Conservation (phyloP, 2,797 vertebrate genomes). For the Ctenopoma kingsleyae region DNA sequence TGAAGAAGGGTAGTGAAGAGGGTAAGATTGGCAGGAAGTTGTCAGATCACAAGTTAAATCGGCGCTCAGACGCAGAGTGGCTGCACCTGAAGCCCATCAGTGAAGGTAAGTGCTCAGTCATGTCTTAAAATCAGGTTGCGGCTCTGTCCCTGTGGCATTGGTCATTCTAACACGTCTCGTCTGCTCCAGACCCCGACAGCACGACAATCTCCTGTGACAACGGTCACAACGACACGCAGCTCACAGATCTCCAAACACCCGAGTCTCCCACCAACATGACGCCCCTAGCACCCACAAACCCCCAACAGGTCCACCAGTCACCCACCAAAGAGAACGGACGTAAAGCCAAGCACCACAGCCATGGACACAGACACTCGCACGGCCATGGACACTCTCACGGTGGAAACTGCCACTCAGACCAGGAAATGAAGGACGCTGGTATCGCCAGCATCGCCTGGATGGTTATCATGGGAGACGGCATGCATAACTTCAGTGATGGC, state of each 20-base stretch:
- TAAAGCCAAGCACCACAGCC: slow-evolving; percentile 81
- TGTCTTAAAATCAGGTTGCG: neutral
- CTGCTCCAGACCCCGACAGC: slow-evolving; percentile 84
- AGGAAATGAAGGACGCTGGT: slow-evolving; percentile 96
- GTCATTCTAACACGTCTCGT: neutral
- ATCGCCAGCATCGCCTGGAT: slow-evolving; percentile 99
- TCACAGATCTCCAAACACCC: slow-evolving; percentile 88
- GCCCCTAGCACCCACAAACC: slow-evolving; percentile 63
- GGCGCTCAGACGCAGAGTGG: slow-evolving; percentile 94
- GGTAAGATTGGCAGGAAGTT: slow-evolving; percentile 92
- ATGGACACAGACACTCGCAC: slow-evolving; percentile 91
- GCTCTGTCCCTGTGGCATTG: neutral
- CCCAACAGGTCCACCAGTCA: slow-evolving; percentile 12
- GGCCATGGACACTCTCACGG: slow-evolving; percentile 93
- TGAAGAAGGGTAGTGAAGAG: slow-evolving; percentile 84
- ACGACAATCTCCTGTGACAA: slow-evolving; percentile 87
- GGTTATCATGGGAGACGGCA: slow-evolving; percentile 99
- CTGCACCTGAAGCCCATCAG: slow-evolving; percentile 92
- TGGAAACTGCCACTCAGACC: slow-evolving; percentile 95
- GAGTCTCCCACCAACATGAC: slow-evolving; percentile 89
- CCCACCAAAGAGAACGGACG: slow-evolving; percentile 64
- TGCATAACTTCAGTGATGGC: slow-evolving; percentile 99
- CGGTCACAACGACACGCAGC: slow-evolving; percentile 90
- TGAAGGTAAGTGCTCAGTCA: slow-evolving; percentile 68
- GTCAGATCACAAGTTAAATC: slow-evolving; percentile 95